Conservation (phyloP, 2,113 vertebrate genomes). For the Rhodinocichla rosea region DNA sequence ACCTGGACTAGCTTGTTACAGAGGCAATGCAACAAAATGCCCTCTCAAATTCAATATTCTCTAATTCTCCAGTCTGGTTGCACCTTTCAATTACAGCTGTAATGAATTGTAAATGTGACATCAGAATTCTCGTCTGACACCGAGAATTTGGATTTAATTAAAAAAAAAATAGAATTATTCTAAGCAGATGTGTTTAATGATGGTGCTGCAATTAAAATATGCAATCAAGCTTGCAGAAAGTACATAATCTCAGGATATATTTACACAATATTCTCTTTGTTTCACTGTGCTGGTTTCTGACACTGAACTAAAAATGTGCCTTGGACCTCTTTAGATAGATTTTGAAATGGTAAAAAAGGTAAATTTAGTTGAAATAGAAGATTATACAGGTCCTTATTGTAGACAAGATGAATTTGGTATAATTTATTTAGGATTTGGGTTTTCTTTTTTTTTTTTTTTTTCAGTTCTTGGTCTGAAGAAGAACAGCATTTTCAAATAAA, state of each 20-base stretch:
- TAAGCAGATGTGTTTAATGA: slow-evolving; percentile 9
- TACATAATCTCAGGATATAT: background rate
- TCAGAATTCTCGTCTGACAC: slow-evolving; percentile 29
- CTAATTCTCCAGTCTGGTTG: background rate
- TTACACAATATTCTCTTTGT: background rate
- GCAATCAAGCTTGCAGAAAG: background rate
- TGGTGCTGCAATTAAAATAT: slow-evolving; percentile 13
- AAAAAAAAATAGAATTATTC: slow-evolving; percentile 34
- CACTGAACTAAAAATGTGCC: background rate
- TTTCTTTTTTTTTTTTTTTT: background rate
- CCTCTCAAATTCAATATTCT: slow-evolving; percentile 32
- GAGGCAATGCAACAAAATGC: background rate
- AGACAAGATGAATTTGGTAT: background rate
- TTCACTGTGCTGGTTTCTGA: background rate
- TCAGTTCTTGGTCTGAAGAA: background rate
- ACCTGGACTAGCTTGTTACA: background rate
- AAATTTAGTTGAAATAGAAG: background rate
- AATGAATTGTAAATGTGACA: slow-evolving; percentile 36
- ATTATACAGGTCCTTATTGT: background rate
- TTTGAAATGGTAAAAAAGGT: background rate
- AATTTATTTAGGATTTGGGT: background rate
- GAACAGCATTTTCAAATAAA: background rate
- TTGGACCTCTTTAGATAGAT: background rate
- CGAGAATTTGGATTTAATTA: slow-evolving; percentile 35
- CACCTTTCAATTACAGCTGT: slow-evolving; percentile 57